A percentile compares a stretch with the other conserved stretches of the same genome.
Conservation (phyloP, 2,797 vertebrate species). For the Molossus alvarezi region DNA sequence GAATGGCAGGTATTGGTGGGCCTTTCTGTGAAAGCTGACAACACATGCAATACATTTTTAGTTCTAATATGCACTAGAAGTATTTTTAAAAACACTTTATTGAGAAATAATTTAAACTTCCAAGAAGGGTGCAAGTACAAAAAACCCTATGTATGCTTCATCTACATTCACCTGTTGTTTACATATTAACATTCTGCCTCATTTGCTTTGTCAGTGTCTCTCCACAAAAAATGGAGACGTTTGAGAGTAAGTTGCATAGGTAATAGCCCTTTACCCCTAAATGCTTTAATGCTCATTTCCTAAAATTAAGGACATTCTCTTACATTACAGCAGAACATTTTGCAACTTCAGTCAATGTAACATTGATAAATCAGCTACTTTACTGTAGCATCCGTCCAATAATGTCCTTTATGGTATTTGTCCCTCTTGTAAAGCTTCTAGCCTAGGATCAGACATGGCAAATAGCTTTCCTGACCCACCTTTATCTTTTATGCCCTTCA, state of each 20-base stretch:
- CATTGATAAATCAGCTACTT: background rate
- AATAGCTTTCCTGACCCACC: background rate
- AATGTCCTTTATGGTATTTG: background rate
- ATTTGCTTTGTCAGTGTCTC: background rate
- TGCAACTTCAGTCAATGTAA: background rate
- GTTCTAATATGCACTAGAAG: background rate
- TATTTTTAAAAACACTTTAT: slow-evolving; percentile 12
- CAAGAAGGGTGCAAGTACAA: slow-evolving; percentile 7
- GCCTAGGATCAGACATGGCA: background rate
- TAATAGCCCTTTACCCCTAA: background rate
- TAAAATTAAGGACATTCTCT: background rate
- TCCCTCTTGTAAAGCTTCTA: background rate
- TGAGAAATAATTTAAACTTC: slow-evolving; percentile 65
- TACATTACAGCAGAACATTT: background rate
- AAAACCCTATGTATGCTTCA: background rate
- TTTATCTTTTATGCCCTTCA: background rate
- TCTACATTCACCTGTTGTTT: background rate
- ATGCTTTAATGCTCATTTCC: background rate
- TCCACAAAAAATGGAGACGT: background rate
- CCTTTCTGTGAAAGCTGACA: slow-evolving; percentile 53
- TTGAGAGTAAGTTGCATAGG: slow-evolving; percentile 10
- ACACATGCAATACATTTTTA: background rate
- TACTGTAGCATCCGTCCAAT: background rate
- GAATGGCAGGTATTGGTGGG: background rate
- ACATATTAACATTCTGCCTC: background rate